phyloP scores from a whole-genome alignment of 2,113 vertebrate genomes.

The Gallinago media region DNA sequence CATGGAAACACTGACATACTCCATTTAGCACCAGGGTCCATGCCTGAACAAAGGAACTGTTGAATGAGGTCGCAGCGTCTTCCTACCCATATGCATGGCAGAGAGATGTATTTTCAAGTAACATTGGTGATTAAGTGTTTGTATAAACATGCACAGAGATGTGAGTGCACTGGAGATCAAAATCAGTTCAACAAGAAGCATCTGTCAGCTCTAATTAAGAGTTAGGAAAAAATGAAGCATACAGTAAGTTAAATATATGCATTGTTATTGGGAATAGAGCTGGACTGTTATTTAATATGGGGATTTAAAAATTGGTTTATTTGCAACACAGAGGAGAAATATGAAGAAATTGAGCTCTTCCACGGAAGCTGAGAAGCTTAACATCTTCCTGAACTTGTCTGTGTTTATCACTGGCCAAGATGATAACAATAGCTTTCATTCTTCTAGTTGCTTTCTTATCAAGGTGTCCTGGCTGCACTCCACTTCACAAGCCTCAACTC shows the following conservation, averaged over 20 bases:
- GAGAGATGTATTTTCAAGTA: neutral
- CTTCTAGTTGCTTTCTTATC: neutral
- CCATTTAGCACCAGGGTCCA: conserved; percentile 46
- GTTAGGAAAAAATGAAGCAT: neutral
- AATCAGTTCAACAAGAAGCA: neutral
- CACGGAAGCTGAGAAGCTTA: neutral
- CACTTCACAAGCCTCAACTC: neutral
- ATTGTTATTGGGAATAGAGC: neutral
- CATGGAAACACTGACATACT: conserved; percentile 42
- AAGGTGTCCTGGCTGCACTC: neutral
- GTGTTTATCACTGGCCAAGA: neutral
- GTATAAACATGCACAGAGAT: neutral
- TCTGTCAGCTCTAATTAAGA: neutral
- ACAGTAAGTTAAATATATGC: neutral
- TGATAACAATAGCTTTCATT: neutral
- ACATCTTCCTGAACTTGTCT: neutral
- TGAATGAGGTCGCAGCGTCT: neutral
- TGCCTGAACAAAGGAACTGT: conserved; percentile 23
- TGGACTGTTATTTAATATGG: neutral
- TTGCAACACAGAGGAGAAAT: neutral
- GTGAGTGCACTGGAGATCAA: neutral
- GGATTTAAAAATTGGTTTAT: neutral
- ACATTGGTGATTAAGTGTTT: neutral
- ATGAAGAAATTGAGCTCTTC: neutral
- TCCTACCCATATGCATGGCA: neutral